Base-by-base conservation (phyloP, 2,888 invertebrate species). In the Synanthedon myopaeformis region DNA sequence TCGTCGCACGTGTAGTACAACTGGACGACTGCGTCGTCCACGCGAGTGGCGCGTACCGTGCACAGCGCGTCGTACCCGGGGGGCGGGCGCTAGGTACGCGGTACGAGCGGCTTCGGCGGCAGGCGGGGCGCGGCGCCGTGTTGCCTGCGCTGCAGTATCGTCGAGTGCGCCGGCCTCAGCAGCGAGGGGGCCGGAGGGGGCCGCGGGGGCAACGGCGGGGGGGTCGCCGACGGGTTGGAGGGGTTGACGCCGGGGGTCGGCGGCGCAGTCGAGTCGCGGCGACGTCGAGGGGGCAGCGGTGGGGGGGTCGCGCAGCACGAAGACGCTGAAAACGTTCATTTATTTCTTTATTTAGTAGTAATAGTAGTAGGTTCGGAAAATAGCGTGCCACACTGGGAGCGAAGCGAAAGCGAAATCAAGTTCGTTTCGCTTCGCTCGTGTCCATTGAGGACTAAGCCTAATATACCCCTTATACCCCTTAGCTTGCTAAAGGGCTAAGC, bases 131-230 rank as follows among this genome's bases (percentile, higher is more conserved):
- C 82, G 17, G 65, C 53, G 19, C 19, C 52, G 51, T 79, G 78
- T 42, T 82, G 82, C 1, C 86, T 51, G 12, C 86, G 57, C 73
- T 85, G 86, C 69, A 88, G 72, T 41, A 86, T 81, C 55, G 88
- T 80, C 58, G 88, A 88, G 70, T 86, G 86, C 52, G 84, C 83
- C 45, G 89, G 88, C 0, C 88, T 75, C 59, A 88, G 77, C 64
- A 89, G 74, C 58, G 76, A 85, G 52, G 88, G 88, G 13, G 82
- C 79, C 41, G 80, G 83, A 53, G 79, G 70, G 48, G 84, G 86
- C 1, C 80, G 79, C 56, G 82, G 85, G 3, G 83, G 85, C 56
- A 82, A 75, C 3, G 83, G 82, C 11, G 82, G 76, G 52, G 75
- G 74, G 11, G 69, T 61, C 54, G 63, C 57, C 48, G 35, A 35